A percentile compares a stretch with the other conserved stretches of the same genome.
phyloP scores from a whole-genome alignment of 2,113 vertebrate species.

The Otolemur garnettii region DNA sequence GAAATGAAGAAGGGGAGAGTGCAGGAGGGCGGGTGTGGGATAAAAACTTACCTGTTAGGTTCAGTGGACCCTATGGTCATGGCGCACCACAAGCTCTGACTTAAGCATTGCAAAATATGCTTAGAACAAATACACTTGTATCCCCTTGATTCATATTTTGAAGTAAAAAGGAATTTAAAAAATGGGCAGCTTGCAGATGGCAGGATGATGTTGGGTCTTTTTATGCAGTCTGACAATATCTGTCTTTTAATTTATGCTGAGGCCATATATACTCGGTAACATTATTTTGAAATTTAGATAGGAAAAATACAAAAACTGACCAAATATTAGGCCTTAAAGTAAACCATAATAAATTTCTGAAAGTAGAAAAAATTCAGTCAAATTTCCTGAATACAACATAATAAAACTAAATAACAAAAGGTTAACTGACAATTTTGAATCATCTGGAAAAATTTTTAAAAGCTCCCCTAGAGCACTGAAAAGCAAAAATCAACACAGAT shows the following conservation, averaged over 20 bases:
- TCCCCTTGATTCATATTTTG: no score
- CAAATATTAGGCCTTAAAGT: background rate
- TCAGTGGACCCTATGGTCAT: no score
- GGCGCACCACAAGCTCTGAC: no score
- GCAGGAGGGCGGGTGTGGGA: no score
- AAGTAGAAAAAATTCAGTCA: background rate
- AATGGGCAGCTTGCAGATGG: background rate
- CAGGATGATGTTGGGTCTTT: background rate
- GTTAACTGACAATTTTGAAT: background rate
- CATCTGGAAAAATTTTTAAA: background rate
- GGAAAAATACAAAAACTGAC: background rate
- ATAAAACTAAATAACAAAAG: conserved; percentile 1
- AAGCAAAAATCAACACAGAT: background rate
- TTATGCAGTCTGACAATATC: background rate
- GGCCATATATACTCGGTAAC: background rate
- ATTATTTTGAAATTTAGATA: conserved; percentile 36
- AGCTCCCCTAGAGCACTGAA: background rate
- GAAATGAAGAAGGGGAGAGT: no score
- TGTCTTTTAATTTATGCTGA: background rate
- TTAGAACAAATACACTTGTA: no score
- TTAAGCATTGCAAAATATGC: no score
- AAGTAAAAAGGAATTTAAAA: background rate
- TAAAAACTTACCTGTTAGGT: no score
- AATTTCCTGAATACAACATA: background rate
- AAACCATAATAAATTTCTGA: background rate